phyloP scores from a whole-genome alignment of 2,113 vertebrate genomes.

The Prunella fulvescens region DNA sequence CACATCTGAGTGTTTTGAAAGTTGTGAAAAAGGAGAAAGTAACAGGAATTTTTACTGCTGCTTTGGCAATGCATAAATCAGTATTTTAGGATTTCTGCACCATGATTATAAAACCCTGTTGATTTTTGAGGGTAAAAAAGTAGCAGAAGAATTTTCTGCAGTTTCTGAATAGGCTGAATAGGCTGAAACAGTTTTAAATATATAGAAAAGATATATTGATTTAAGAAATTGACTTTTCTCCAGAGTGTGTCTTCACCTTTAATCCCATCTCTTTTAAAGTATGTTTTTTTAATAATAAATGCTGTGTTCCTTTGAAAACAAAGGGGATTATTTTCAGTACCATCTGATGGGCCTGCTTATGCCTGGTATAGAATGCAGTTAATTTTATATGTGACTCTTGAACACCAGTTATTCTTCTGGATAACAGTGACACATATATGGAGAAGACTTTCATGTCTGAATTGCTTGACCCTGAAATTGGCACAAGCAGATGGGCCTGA shows the following conservation, averaged over 20 bases:
- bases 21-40: not conserved
- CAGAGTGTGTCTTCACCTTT: not conserved
- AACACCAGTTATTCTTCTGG: not conserved
- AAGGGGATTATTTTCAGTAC: not conserved
- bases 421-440: not conserved
- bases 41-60: not conserved
- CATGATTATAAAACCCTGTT: not conserved
- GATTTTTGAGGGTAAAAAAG: not conserved
- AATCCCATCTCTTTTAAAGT: not conserved
- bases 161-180: not conserved
- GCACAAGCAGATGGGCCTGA: not conserved
- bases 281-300: not conserved
- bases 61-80: not conserved
- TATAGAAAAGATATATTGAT: not conserved
- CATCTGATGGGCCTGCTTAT: not conserved
- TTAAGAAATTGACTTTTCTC: not conserved
- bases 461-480: constrained; percentile 18
- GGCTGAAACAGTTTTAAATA: not conserved
- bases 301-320: not conserved
- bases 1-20: not conserved
- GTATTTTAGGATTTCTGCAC: not conserved
- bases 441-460: not conserved
- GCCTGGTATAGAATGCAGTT: not conserved
- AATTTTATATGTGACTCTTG: not conserved
- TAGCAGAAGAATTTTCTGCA: not conserved